phyloP scores from a whole-genome alignment of 1,140 invertebrate genomes.

The Drosophila punjabiensis region DNA sequence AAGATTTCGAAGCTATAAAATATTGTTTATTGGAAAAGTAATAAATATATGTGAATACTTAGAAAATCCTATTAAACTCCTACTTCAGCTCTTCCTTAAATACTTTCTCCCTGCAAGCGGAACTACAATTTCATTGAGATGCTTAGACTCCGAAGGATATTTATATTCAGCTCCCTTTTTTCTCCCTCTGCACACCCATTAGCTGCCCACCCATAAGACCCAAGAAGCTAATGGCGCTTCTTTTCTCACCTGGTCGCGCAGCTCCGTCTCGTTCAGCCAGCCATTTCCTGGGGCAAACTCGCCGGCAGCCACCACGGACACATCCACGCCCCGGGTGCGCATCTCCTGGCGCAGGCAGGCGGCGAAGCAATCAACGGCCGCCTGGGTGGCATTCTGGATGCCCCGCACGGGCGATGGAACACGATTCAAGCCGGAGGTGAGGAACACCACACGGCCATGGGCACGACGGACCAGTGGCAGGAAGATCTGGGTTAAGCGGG shows the following conservation, averaged over 20 bases:
- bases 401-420: conserved; percentile 91
- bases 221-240: not conserved
- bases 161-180: not conserved
- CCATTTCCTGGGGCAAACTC: conserved; percentile 92
- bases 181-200: conserved; percentile 44
- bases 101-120: not conserved
- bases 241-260: conserved; percentile 89
- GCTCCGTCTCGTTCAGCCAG: conserved; percentile 90
- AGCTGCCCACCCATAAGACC: not conserved
- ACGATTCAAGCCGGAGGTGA: conserved; percentile 90
- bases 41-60: no score
- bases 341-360: conserved; percentile 93
- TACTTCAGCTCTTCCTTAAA: not conserved
- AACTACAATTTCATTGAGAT: not conserved
- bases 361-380: conserved; percentile 92
- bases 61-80: no score
- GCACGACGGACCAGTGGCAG: conserved; percentile 91
- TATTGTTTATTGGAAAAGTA: no score
- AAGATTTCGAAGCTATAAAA: no score
- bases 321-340: conserved; percentile 90
- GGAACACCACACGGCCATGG: conserved; percentile 89
- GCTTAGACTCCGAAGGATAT: not conserved
- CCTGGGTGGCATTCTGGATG: conserved; percentile 91
- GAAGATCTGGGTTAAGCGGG: conserved; percentile 92
- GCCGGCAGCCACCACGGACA: conserved; percentile 93